phyloP scores from a whole-genome alignment of 2,113 vertebrate species.

The Amia ocellicauda region DNA sequence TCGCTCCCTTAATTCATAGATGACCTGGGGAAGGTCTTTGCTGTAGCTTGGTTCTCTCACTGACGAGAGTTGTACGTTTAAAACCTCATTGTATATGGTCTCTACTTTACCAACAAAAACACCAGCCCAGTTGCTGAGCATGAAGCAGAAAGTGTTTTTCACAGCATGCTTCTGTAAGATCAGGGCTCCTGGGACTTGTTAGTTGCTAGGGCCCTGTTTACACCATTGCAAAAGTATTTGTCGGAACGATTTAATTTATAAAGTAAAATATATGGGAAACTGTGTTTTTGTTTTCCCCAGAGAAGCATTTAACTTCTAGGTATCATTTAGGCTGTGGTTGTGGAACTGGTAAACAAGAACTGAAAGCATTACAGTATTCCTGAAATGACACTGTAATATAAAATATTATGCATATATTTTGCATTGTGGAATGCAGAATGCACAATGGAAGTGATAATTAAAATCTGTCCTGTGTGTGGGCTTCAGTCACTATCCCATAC shows the following conservation, averaged over 20 bases:
- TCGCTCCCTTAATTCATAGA: too few species aligned
- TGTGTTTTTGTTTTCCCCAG: too few species aligned
- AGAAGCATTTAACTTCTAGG: background rate
- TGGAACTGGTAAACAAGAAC: background rate
- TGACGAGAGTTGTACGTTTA: too few species aligned
- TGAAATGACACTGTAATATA: background rate
- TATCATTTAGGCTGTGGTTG: slow-evolving; percentile 1
- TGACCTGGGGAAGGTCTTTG: too few species aligned
- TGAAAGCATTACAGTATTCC: background rate
- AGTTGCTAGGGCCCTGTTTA: background rate
- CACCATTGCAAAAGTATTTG: slow-evolving; percentile 7
- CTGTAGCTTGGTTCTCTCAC: too few species aligned
- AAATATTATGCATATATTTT: background rate
- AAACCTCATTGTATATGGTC: too few species aligned
- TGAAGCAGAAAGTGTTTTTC: too few species aligned
- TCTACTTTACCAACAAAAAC: background rate
- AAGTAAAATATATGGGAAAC: background rate
- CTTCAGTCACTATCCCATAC: background rate
- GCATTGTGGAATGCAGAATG: background rate
- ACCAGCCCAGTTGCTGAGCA: background rate
- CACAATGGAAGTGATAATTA: background rate
- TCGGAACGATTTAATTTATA: background rate
- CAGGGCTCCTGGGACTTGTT: slow-evolving; percentile 4
- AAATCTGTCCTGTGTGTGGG: background rate
- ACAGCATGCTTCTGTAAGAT: background rate